Base-by-base conservation (phyloP, 2,888 invertebrate species). In the Scaptodrosophila latifasciaeformis region DNA sequence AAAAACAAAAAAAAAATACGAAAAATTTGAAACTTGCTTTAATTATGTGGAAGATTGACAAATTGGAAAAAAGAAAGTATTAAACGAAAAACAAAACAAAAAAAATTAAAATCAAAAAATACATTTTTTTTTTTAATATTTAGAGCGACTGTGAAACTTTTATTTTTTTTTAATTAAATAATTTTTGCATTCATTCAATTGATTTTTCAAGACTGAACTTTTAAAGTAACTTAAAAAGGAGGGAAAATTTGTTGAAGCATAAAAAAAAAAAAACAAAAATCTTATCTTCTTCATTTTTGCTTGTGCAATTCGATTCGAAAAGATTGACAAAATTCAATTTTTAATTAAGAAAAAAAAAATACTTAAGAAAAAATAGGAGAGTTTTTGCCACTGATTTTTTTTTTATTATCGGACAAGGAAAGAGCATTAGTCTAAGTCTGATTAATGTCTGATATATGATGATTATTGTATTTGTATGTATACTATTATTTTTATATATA, bases 201-300 rank as follows among this genome's bases (percentile, higher is more conserved):
- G 58, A 77, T 77, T 72, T 24, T 80, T 57, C 17, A 80, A 72
- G 72, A 72, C 72, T 72, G 72, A 68, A 78, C 78, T 74, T 77
- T 78, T 63, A 70, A 72, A 80, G 72, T 80, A 74, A 76, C 67
- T 70, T 61, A 58, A 19, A 47, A 30, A 40, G 21, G 35, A 35
- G 27, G 35, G 13, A 47, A 48, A 10, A 53, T 31, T n/a, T 35
- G 24, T 7, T 24, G 7, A 24, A 24, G 24, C 7, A 5, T 5
- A 24, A 24, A 24, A 24, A 24, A 24, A 5, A 7, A 7, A 24
- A 24, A 24, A 5, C 24, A 24, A 24, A 24, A n/a, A n/a, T n/a
- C n/a, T n/a, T n/a, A n/a, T n/a, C n/a, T n/a, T n/a, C n/a, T n/a
- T 12, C 30, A 30, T 30, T 34, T 13, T 42, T 5, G 42, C 19